Base-by-base conservation (phyloP, 64 coral and sea anemone genomes). In the Pachyseris speciosa region DNA sequence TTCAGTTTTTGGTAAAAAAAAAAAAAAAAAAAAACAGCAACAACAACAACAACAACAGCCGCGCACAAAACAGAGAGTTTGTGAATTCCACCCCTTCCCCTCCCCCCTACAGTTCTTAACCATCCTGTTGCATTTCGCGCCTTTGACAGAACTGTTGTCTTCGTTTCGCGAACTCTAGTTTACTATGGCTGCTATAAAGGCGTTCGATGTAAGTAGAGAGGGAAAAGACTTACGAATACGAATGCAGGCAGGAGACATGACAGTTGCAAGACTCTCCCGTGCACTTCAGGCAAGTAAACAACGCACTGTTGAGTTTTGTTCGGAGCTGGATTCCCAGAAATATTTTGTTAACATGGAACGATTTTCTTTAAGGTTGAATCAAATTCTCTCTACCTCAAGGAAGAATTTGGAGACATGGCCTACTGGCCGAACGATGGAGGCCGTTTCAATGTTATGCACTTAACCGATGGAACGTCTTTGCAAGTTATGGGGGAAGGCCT, bases 401-500 rank as follows among this genome's bases (percentile, higher is more conserved):
- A n/a, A n/a, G n/a, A n/a, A n/a, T 94, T 77, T 77, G 67, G 85
- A 16, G 85, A 94, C 30, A 40, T 84, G 25, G 69, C 92, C 0
- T 72, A 42, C 36, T 94, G 85, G 92, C 85, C 85, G 9, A 64
- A 41, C 9, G 92, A 94, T 20, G 33, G 27, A 36, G 85, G 92
- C 0, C 43, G 76, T 1, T 94, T 94, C 19, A 94, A 88, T 37
- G 30, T 83, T 3, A n/a, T 43, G 1, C 25, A n/a, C 26, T 19
- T 88, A 22, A 37, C 25, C 0, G 70, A 47, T 75, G 67, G 67
- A 7, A 33, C 44, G 7, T 64, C 65, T 8, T 71, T 94, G 20
- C 57, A 88, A 63, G 92, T 94, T 9, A 88, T 88, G 92, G 92
- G 92, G 34, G 84, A 94, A 61, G 78, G 24, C 10, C 11, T 67